phyloP scores from a whole-genome alignment of 2,113 vertebrate genomes.

The Daphoenositta chrysoptera region DNA sequence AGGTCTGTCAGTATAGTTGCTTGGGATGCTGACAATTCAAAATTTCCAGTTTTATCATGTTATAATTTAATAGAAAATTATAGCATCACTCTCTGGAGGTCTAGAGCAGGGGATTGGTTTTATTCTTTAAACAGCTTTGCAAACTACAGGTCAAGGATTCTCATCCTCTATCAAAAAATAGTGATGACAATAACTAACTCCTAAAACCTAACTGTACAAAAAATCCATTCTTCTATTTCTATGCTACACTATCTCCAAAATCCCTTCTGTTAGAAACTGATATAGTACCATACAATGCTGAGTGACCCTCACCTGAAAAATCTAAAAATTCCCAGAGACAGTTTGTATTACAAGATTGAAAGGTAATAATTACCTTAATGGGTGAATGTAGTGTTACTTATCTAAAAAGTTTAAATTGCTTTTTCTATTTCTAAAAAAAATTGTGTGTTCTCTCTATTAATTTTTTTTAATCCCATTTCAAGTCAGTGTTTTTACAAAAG shows the following conservation, averaged over 20 bases:
- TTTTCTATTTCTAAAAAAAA: background rate
- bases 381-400: background rate
- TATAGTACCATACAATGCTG: background rate
- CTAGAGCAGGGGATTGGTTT: background rate
- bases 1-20: background rate
- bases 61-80: background rate
- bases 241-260: background rate
- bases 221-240: background rate
- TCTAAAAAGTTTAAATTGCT: background rate
- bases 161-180: background rate
- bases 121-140: background rate
- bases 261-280: background rate
- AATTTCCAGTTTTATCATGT: background rate
- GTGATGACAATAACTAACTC: background rate
- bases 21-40: background rate
- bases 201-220: background rate
- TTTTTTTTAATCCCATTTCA: background rate
- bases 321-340: background rate
- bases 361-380: background rate
- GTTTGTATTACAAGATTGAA: background rate
- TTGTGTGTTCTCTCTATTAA: background rate
- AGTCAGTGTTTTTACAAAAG: background rate
- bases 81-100: background rate
- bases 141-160: background rate
- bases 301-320: background rate